Conservation (phyloP, 2,888 invertebrate genomes). For the Stratiomys singularior region DNA sequence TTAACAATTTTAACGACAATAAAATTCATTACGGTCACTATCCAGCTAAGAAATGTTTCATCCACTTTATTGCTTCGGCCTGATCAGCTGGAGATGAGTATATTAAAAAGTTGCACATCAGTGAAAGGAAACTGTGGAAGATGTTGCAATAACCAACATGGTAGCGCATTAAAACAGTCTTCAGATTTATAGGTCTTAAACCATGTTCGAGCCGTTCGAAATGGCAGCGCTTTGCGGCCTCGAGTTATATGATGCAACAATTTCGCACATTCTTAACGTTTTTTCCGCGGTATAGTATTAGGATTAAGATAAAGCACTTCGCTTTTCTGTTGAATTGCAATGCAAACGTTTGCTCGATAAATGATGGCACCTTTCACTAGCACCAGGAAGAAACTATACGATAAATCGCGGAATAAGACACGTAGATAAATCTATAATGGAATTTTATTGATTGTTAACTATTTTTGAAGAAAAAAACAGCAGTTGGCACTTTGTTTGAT, state of each 20-base stretch:
- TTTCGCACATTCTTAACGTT: neutral
- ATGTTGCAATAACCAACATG: neutral
- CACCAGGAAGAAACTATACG: neutral
- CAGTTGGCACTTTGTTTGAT: too few species aligned
- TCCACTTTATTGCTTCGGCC: neutral
- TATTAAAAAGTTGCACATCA: slow-evolving; percentile 14
- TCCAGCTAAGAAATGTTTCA: neutral
- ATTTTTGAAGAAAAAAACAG: too few species aligned
- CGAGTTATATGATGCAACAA: neutral
- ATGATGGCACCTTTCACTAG: slow-evolving; percentile 13
- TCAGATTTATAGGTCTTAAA: slow-evolving; percentile 1
- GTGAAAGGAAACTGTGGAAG: neutral
- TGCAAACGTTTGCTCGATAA: neutral
- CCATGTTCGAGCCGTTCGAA: neutral
- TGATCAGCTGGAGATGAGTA: slow-evolving; percentile 12
- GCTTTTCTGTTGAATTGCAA: neutral
- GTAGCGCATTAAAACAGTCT: neutral
- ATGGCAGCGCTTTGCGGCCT: neutral
- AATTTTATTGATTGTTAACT: too few species aligned
- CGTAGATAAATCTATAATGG: too few species aligned
- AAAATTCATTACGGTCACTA: neutral
- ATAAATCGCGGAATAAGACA: too few species aligned
- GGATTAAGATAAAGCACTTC: neutral
- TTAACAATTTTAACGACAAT: neutral
- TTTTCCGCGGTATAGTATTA: neutral